These are phyloP conservation scores for Mactra quadrangularis DNA, from an alignment of 1,140 invertebrate species.

Conservation along the genomic window DNA sequence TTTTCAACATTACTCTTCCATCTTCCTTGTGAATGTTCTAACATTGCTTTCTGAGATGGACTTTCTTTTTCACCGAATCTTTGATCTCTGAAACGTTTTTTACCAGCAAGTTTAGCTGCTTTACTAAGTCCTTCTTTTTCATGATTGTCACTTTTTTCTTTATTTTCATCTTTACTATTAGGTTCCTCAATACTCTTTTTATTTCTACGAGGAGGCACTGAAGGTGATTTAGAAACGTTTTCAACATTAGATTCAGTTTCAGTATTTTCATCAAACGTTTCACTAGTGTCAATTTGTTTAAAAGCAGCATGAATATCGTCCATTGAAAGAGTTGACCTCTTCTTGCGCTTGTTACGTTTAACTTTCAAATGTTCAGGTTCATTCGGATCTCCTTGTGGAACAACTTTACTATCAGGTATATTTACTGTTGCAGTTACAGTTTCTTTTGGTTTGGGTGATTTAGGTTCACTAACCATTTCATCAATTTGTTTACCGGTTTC, in stretches of 20 bases:
- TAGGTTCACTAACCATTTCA: constrained; percentile 51
- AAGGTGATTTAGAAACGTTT: constrained; percentile 61
- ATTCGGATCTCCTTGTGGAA: constrained; percentile 51
- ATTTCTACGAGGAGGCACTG: constrained; percentile 37
- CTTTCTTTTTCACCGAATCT: constrained; percentile 76
- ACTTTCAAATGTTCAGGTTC: constrained; percentile 71
- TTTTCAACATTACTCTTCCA: constrained; percentile 79
- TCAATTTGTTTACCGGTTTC: constrained; percentile 71
- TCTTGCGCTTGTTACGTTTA: constrained; percentile 74
- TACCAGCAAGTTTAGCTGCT: constrained; percentile 76
- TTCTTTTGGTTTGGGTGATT: constrained; percentile 44
- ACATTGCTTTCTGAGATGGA: constrained; percentile 58
- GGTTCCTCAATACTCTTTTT: constrained; percentile 34
- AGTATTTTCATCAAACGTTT: constrained; percentile 19
- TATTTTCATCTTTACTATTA: constrained; percentile 46
- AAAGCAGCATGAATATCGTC: constrained; percentile 78
- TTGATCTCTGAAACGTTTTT: constrained; percentile 74
- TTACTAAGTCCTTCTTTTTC: constrained; percentile 67
- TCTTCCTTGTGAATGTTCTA: constrained; percentile 56
- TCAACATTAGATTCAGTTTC: constrained; percentile 44
- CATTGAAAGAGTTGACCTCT: constrained; percentile 71
- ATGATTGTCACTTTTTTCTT: constrained; percentile 42
- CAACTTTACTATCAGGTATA: constrained; percentile 33
- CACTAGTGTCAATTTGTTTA: constrained; percentile 56
- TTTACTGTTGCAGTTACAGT: constrained; percentile 43